Evolutionary conservation across 1,140 invertebrate genomes (phyloP), one percentile per base, ranked within the genome.

Genomic region (Gonioctena quinquepunctata): DNA sequence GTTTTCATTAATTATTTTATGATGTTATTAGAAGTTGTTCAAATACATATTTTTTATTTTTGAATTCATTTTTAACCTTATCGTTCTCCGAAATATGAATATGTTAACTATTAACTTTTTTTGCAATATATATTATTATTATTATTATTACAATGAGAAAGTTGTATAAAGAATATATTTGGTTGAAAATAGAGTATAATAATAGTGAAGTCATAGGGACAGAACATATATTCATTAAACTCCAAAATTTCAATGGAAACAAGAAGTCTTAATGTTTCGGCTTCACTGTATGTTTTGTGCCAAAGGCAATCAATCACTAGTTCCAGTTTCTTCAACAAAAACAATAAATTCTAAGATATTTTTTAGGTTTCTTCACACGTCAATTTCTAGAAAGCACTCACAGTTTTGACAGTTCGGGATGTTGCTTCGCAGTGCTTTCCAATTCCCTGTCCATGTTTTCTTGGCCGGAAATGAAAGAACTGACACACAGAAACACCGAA

Each of bases 371-470:
- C 13, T 5, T 52, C 5, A 16, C 16, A 52, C 1, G 49, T 16
- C 19, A 52, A 42, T 1, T 11, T 1, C 8, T 8, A n/a, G 16
- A n/a, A n/a, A n/a, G n/a, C n/a, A 71, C 77, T 79, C 72, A 79
- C 77, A 79, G 61, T 73, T 76, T 77, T 16, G 76, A 65, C 54
- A 79, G 49, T 68, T 79, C 77, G 1, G 77, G 77, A 69, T 79
- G 77, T 63, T 77, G 77, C 54, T 79, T 77, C 13, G 70, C 68
- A 42, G 60, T 62, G 18, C 26, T 62, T 22, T 62, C 60, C 28
- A 22, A 25, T 25, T 59, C 16, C 16, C 25, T 63, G 25, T 74
- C 72, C 22, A 68, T 66, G 33, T 56, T 74, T 56, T 77, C 72
- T 48, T 73, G 72, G 3, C 49, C 69, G 8, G 48, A 33, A 2